Evolutionary conservation across 2,888 invertebrate species (phyloP).

Genomic region (Polyommatus iphigenia): DNA sequence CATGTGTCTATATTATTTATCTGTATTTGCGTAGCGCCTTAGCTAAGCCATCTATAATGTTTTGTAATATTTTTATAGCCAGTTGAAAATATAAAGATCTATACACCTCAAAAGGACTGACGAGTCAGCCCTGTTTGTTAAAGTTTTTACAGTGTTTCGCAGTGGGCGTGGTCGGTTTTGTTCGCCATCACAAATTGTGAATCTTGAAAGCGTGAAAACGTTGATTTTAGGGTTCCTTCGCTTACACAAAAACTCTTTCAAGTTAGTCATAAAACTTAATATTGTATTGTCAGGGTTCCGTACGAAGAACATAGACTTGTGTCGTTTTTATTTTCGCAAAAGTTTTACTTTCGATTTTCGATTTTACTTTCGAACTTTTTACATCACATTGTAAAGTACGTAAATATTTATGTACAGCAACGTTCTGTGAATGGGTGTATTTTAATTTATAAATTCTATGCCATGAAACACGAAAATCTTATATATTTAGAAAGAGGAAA

Average conservation of each 20-base stretch:
- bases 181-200: slow-evolving; percentile 47
- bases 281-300: neutral
- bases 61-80: neutral
- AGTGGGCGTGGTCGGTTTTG: slow-evolving; percentile 44
- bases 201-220: slow-evolving; percentile 47
- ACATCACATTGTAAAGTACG: too few relatives aligned
- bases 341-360: too few relatives aligned
- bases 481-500: neutral
- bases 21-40: too few relatives aligned
- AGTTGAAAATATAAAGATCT: neutral
- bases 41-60: too few relatives aligned
- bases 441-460: too few relatives aligned
- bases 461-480: too few relatives aligned
- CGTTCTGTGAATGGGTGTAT: too few relatives aligned
- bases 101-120: neutral
- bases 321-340: neutral
- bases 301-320: too few relatives aligned
- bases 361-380: neutral
- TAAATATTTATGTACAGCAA: too few relatives aligned
- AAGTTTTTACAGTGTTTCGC: slow-evolving; percentile 33
- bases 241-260: neutral
- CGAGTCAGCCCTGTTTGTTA: slow-evolving; percentile 33
- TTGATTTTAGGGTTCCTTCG: slow-evolving; percentile 35
- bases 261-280: neutral
- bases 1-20: too few relatives aligned